Percentiles rank a stretch among this genome's conserved stretches.
phyloP scores from a whole-genome alignment of 2,888 invertebrate species.

The Oasisia sp. region DNA sequence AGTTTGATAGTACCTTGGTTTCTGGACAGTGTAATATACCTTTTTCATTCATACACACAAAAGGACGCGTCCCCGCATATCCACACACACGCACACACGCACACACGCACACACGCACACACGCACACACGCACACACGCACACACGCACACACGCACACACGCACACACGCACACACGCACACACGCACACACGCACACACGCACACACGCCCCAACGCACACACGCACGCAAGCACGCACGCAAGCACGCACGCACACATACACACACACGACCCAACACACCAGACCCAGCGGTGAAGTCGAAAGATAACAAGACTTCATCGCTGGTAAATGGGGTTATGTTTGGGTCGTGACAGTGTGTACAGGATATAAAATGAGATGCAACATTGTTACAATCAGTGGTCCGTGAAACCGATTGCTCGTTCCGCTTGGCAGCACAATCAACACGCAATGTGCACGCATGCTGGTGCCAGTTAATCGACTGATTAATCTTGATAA shows the following conservation, averaged over 20 bases:
- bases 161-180: not conserved
- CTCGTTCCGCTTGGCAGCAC: slow-evolving; percentile 6
- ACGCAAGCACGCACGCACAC: no score
- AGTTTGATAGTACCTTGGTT: no score
- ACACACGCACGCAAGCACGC: not conserved
- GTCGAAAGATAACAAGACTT: no score
- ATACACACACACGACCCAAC: no score
- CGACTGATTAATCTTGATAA: not conserved
- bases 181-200: not conserved
- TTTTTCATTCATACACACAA: no score
- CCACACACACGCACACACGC: not conserved
- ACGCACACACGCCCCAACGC: no score
- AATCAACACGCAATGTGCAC: not conserved
- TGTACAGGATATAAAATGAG: no score
- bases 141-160: not conserved
- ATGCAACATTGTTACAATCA: not conserved
- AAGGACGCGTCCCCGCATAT: no score
- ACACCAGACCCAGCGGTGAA: no score
- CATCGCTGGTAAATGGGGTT: no score
- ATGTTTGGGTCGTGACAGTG: no score
- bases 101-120: not conserved
- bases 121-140: not conserved
- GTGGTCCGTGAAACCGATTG: not conserved
- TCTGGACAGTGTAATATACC: no score
- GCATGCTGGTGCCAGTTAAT: not conserved